These are phyloP conservation scores for Cyclophora albipunctata DNA, from an alignment of 2,888 invertebrate genomes.

Conservation along the genomic window DNA sequence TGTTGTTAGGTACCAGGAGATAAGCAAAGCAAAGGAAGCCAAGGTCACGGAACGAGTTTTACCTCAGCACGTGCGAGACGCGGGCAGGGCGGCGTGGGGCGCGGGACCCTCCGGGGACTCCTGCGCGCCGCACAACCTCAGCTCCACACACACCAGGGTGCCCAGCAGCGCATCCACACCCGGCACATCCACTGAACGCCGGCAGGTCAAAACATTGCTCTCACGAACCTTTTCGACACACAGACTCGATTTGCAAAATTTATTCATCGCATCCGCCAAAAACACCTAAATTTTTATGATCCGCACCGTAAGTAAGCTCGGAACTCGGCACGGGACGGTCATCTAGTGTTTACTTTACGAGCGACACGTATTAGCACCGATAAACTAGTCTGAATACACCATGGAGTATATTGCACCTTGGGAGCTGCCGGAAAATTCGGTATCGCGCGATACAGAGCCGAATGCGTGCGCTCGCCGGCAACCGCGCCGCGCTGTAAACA, in stretches of 20 bases:
- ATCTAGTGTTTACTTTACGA: conserved; percentile 45
- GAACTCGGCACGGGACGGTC: conserved; percentile 27
- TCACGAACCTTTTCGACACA: conserved; percentile 70
- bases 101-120: conserved; percentile 25
- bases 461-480: conserved; percentile 80
- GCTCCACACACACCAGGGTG: conserved; percentile 44
- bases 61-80: conserved; percentile 58
- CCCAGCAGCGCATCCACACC: conserved; percentile 52
- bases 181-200: conserved; percentile 64
- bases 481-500: conserved; percentile 73
- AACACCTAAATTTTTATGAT: conserved; percentile 64
- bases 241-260: conserved; percentile 72
- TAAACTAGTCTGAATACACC: conserved; percentile 61
- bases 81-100: conserved; percentile 21
- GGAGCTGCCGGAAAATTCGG: conserved; percentile 61
- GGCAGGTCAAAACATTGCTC: conserved; percentile 68
- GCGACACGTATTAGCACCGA: conserved; percentile 58
- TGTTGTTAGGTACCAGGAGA: conserved; percentile 10
- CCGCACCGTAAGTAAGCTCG: conserved; percentile 52
- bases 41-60: conserved; percentile 42
- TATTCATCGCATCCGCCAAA: conserved; percentile 75
- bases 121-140: conserved; percentile 38
- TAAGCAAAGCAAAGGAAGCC: conserved; percentile 34
- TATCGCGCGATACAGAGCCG: conserved; percentile 49
- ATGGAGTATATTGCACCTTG: conserved; percentile 50